Percentiles rank a stretch among this genome's conserved stretches.
Conservation (phyloP, 2,888 invertebrate species). For the Hyposoter dolosus region DNA sequence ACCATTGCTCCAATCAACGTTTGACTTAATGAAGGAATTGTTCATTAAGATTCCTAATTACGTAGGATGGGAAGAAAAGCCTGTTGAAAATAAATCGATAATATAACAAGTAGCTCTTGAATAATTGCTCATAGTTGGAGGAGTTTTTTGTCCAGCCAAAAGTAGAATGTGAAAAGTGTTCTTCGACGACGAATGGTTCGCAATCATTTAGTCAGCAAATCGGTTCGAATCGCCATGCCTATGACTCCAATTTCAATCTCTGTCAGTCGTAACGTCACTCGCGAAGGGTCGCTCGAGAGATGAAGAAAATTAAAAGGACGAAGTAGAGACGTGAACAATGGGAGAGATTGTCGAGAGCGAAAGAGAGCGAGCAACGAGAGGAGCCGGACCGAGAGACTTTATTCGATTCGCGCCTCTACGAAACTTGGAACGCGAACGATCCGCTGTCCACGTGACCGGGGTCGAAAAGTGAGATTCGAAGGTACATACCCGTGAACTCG, state of each 20-base stretch:
- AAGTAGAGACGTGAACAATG: conserved; percentile 38
- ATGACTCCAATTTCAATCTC: conserved; percentile 34
- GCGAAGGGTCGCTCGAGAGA: conserved; percentile 14
- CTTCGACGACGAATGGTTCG: conserved; percentile 21
- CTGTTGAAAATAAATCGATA: background rate
- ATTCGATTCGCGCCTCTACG: conserved; percentile 71
- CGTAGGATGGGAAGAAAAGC: background rate
- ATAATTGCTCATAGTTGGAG: background rate
- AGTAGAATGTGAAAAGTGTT: background rate
- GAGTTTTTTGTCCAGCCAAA: background rate
- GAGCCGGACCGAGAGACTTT: conserved; percentile 59
- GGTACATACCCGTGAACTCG: conserved; percentile 57
- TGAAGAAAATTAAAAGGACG: conserved; percentile 38
- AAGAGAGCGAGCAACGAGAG: background rate
- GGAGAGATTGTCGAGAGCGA: background rate
- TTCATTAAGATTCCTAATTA: background rate
- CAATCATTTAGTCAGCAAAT: conserved; percentile 14
- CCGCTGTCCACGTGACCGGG: conserved; percentile 69
- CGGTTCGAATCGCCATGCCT: conserved; percentile 4
- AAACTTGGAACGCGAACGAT: conserved; percentile 72
- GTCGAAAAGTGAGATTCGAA: conserved; percentile 58
- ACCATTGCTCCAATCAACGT: background rate
- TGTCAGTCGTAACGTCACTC: conserved; percentile 34
- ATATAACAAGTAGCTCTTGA: background rate
- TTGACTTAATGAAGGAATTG: background rate